These are phyloP conservation scores for Dryoscopus gambensis DNA, from an alignment of 2,113 vertebrate species.

Conservation along the genomic window DNA sequence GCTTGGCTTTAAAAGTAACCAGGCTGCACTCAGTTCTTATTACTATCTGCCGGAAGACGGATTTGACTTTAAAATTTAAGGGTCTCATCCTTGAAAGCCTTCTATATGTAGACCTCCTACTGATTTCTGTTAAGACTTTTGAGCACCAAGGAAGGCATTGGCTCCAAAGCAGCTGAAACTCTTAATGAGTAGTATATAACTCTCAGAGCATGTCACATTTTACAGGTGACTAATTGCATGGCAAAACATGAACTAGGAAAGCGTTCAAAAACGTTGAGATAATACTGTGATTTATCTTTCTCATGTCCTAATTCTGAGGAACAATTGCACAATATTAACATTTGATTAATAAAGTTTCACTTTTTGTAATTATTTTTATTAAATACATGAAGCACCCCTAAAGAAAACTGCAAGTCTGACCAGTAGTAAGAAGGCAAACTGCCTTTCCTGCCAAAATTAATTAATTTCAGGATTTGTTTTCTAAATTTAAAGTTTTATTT, in stretches of 20 bases:
- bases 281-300: not conserved
- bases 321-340: not conserved
- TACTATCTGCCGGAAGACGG: not conserved
- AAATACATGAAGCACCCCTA: not conserved
- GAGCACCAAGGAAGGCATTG: not conserved
- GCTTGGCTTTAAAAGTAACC: not conserved
- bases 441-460: not conserved
- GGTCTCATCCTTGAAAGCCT: not conserved
- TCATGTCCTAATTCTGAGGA: not conserved
- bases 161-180: not conserved
- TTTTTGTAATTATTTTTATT: not conserved
- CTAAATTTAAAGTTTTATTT: not conserved
- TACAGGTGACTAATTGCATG: not conserved
- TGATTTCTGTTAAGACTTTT: not conserved
- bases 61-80: not conserved
- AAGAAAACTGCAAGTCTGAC: not conserved
- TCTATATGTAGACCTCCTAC: not conserved
- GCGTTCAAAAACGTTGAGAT: not conserved
- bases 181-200: not conserved
- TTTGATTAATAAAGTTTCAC: not conserved
- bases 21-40: not conserved
- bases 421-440: not conserved
- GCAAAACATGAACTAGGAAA: not conserved
- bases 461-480: not conserved
- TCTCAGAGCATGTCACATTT: not conserved